Base-by-base conservation (phyloP, 1,140 invertebrate genomes). In the Drosophila carrolli region DNA sequence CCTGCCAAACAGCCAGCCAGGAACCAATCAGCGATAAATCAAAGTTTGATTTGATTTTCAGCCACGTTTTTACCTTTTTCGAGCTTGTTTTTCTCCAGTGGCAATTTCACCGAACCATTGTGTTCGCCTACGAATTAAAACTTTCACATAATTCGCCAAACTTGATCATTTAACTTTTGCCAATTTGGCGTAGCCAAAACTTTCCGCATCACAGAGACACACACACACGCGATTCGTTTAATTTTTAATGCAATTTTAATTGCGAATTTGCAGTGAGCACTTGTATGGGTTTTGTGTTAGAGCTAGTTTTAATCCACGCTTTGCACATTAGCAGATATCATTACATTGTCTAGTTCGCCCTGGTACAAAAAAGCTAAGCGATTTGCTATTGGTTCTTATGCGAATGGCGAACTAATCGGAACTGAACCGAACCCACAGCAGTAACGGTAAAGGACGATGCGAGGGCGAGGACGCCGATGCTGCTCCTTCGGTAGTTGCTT, bases 211-310 rank as follows among this genome's bases (percentile, higher is more conserved):
- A 41, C 27, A 32, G 10, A 10, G 37, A 44, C 55, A 29, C 54
- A 50, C 48, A 57, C 48, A 57, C 37, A 59, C 46, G 63, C 66
- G 53, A 75, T 75, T 57, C 48, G 53, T 78, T 84, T 43, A 70
- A 77, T 70, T 43, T 72, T 46, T 78, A 85, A 86, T 82, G 81
- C 65, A 77, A 77, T 84, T 84, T 82, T 72, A 57, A 50, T 57
- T 75, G 40, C 70, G 47, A 53, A 38, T 77, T 51, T 61, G 41
- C 7, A 40, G 55, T 37, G 59, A 71, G 76, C 81, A 84, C 66
- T 84, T 85, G 56, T 84, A 77, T 54, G 81, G 29, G 29, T 32
- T 32, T 32, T 8, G 29, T 32, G 6, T 32, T 32, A 7, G 29
- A 8, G 29, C 29, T 32, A 7, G 29, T 7, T 7, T 32, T 82